Percentiles rank a stretch among this genome's conserved stretches.
phyloP scores from a whole-genome alignment of 2,888 invertebrate species.

The Nomada lathburiana region DNA sequence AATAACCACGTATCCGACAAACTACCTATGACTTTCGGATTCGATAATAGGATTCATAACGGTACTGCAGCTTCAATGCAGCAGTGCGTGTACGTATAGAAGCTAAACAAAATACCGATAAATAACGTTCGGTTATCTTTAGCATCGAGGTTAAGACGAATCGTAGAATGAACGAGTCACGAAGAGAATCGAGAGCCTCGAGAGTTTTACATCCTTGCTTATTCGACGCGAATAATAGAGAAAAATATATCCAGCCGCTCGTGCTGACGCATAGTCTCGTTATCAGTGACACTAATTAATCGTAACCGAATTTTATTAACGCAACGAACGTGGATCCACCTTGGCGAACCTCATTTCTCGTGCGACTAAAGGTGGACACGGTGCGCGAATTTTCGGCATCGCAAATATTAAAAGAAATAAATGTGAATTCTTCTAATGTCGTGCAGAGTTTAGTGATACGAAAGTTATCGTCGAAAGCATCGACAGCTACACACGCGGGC shows the following conservation, averaged over 20 bases:
- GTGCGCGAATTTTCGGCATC: constrained; percentile 3
- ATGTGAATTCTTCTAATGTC: too few relatives aligned
- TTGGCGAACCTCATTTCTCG: constrained; percentile 5
- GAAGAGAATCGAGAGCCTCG: constrained; percentile 26
- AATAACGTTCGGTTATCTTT: not conserved
- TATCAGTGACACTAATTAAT: constrained; percentile 69
- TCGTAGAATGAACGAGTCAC: not conserved
- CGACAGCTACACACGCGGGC: too few relatives aligned
- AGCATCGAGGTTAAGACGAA: not conserved
- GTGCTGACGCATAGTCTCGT: constrained; percentile 52
- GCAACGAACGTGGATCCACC: constrained; percentile 23
- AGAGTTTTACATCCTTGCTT: constrained; percentile 71
- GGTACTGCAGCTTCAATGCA: constrained; percentile 40
- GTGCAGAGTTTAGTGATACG: not conserved
- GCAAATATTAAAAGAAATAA: not conserved
- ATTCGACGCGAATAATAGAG: constrained; percentile 64
- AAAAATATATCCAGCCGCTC: constrained; percentile 56
- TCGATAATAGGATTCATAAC: constrained; percentile 35
- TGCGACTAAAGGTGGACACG: constrained; percentile 32
- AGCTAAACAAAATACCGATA: not conserved
- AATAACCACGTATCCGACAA: constrained; percentile 24
- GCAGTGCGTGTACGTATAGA: not conserved
- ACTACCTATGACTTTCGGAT: constrained; percentile 19
- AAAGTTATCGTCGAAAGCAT: too few relatives aligned
- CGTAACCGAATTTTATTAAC: constrained; percentile 65